Conservation (phyloP, 2,797 vertebrate genomes). For the Sitta carolinensis region DNA sequence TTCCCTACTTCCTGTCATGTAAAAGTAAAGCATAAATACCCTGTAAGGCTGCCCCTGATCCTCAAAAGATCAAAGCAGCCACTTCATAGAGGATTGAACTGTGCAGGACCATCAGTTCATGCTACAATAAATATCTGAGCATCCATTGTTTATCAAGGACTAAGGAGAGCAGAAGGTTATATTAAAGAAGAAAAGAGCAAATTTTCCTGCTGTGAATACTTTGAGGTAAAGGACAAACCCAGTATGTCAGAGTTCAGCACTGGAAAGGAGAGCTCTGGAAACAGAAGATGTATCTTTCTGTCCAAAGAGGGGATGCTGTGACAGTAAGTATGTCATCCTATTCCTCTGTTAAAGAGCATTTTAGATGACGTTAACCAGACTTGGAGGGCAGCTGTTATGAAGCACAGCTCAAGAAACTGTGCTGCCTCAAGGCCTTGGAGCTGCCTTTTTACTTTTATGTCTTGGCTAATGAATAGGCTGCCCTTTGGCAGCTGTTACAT, state of each 20-base stretch:
- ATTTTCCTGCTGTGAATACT: not conserved
- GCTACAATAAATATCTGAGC: not conserved
- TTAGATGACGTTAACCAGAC: conserved; percentile 41
- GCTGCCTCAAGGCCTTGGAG: conserved; percentile 31
- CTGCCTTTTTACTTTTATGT: conserved; percentile 51
- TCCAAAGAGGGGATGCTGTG: not conserved
- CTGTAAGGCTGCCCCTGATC: not conserved
- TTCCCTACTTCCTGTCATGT: not conserved
- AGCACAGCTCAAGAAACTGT: conserved; percentile 15
- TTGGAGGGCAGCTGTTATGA: conserved; percentile 41
- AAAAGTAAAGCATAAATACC: not conserved
- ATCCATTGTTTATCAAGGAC: not conserved
- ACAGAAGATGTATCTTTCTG: not conserved
- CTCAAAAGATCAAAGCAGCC: not conserved
- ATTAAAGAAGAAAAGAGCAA: not conserved
- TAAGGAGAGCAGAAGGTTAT: not conserved
- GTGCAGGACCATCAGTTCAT: not conserved
- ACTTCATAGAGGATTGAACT: not conserved
- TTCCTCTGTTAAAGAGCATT: conserved; percentile 7
- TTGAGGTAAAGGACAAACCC: not conserved
- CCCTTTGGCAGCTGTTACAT: conserved; percentile 53
- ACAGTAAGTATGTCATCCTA: not conserved
- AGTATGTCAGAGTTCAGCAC: not conserved
- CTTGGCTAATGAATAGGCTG: conserved; percentile 35
- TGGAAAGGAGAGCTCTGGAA: not conserved